phyloP scores from a whole-genome alignment of 2,797 vertebrate genomes.

The Oreochromis grahami region DNA sequence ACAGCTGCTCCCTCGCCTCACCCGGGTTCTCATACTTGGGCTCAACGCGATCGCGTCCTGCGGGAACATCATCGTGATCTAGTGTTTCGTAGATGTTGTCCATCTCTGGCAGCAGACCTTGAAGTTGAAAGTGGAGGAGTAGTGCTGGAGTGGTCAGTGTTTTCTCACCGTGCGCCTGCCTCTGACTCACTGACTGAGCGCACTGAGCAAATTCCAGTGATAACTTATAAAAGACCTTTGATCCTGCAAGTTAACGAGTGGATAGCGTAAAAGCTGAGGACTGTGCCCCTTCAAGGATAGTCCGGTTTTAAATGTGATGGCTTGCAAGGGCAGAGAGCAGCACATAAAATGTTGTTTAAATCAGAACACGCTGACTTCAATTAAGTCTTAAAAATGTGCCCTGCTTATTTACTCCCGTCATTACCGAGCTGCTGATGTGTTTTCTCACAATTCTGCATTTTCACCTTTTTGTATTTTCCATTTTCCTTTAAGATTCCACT shows the following conservation, averaged over 20 bases:
- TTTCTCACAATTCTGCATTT: background rate
- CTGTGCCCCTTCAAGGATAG: constrained; percentile 21
- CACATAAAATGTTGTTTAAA: background rate
- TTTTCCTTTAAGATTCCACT: background rate
- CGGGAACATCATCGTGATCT: background rate
- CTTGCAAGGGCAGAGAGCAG: background rate
- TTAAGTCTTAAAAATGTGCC: background rate
- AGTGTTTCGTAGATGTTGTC: constrained; percentile 49
- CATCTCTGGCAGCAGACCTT: constrained; percentile 20
- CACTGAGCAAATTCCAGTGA: constrained; percentile 47
- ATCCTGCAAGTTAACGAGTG: constrained; percentile 53
- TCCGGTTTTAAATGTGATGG: background rate
- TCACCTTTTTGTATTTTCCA: background rate
- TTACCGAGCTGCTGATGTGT: background rate
- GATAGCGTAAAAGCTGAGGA: background rate
- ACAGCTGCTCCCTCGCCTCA: constrained; percentile 25
- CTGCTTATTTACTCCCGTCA: background rate
- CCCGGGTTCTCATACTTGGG: background rate
- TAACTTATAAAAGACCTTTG: constrained; percentile 70
- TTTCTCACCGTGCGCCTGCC: constrained; percentile 27
- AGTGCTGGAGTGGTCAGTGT: background rate
- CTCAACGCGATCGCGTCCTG: background rate
- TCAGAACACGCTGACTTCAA: background rate
- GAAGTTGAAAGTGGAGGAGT: background rate
- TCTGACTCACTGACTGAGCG: constrained; percentile 29